phyloP scores from a whole-genome alignment of 2,113 vertebrate species.

The Mionectes macconnelli region DNA sequence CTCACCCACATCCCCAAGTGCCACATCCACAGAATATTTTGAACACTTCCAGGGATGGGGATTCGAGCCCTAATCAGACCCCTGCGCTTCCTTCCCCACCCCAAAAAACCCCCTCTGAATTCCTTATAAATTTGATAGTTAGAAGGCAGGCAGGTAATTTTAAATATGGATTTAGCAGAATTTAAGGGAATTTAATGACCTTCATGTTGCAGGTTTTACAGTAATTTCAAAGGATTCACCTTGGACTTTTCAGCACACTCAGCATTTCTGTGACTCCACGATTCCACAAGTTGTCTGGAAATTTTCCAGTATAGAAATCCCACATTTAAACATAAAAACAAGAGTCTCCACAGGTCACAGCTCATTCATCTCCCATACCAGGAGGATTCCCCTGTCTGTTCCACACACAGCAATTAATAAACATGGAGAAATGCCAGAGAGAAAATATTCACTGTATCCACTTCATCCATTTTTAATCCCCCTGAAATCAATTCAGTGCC shows the following conservation, averaged over 20 bases:
- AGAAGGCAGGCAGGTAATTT: too few relatives aligned
- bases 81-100: not conserved
- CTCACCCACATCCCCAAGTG: not conserved
- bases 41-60: not conserved
- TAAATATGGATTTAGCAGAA: not conserved
- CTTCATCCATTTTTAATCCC: conserved; percentile 51
- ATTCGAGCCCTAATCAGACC: not conserved
- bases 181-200: not conserved
- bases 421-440: conserved; percentile 38
- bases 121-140: too few relatives aligned
- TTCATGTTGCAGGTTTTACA: not conserved
- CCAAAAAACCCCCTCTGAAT: too few relatives aligned
- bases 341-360: not conserved
- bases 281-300: not conserved
- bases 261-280: not conserved
- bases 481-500: conserved; percentile 44
- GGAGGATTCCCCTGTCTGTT: not conserved
- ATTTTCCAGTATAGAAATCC: not conserved
- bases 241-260: not conserved
- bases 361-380: conserved; percentile 22
- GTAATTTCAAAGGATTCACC: not conserved
- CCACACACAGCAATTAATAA: conserved; percentile 41
- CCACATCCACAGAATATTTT: not conserved
- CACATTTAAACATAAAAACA: not conserved
- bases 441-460: conserved; percentile 42